A percentile compares a stretch with the other conserved stretches of the same genome.
phyloP scores from a whole-genome alignment of 2,113 vertebrate genomes.

The Mormoops blainvillei region DNA sequence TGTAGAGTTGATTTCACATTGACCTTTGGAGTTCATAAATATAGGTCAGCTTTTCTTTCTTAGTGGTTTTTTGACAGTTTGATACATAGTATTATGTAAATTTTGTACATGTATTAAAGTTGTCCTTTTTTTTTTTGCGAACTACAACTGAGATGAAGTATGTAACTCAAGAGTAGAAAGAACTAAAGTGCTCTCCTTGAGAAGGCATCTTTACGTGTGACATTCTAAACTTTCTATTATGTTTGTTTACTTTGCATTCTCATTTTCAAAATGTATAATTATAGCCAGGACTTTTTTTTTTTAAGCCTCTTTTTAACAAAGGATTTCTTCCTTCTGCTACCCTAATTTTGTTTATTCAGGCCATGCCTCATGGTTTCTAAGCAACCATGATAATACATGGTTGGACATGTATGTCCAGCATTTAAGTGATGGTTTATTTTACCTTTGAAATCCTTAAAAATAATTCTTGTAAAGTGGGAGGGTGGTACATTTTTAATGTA shows the following conservation, averaged over 20 bases:
- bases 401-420: neutral
- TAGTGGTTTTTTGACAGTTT: constrained; percentile 57
- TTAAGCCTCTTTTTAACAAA: constrained; percentile 31
- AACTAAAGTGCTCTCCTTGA: constrained; percentile 18
- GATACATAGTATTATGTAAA: constrained; percentile 64
- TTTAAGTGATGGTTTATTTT: constrained; percentile 35
- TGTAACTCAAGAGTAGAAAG: neutral
- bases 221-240: neutral
- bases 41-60: constrained; percentile 54
- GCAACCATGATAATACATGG: constrained; percentile 38
- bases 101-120: constrained; percentile 40
- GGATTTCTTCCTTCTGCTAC: neutral
- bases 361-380: constrained; percentile 48
- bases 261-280: constrained; percentile 27
- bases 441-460: constrained; percentile 38
- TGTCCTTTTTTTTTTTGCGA: constrained; percentile 45
- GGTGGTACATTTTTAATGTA: neutral
- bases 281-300: constrained; percentile 30
- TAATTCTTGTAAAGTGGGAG: neutral
- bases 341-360: constrained; percentile 40
- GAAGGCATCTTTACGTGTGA: neutral
- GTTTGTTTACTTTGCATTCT: constrained; percentile 3
- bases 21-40: constrained; percentile 64
- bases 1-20: constrained; percentile 42
- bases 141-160: neutral